phyloP scores from a whole-genome alignment of 2,797 vertebrate genomes.

The Eleutherodactylus coqui region DNA sequence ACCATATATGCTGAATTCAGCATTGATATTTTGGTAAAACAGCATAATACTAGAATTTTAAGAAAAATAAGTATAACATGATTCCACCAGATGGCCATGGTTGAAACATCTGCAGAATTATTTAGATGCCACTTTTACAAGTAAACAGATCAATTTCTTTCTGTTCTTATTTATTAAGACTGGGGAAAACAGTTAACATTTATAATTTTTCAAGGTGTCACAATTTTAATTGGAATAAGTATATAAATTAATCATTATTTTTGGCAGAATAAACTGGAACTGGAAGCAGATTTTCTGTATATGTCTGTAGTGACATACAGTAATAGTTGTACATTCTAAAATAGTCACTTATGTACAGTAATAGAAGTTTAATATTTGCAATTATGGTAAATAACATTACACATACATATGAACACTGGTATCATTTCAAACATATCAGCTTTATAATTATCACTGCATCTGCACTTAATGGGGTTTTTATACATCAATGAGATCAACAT shows the following conservation, averaged over 20 bases:
- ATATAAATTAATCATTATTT: slow-evolving; percentile 39
- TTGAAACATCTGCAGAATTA: slow-evolving; percentile 49
- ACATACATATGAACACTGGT: too few relatives aligned
- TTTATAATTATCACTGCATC: too few relatives aligned
- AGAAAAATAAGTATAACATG: not conserved
- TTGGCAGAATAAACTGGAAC: slow-evolving; percentile 7
- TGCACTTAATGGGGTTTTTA: too few relatives aligned
- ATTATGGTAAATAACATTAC: too few relatives aligned
- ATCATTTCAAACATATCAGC: too few relatives aligned
- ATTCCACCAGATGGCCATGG: slow-evolving; percentile 43
- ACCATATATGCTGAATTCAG: too few relatives aligned
- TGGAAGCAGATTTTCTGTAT: not conserved
- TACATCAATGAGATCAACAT: too few relatives aligned
- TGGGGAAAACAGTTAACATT: slow-evolving; percentile 19
- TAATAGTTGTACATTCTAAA: not conserved
- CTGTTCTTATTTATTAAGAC: slow-evolving; percentile 42
- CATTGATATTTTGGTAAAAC: not conserved
- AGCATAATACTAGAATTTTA: not conserved
- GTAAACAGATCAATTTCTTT: slow-evolving; percentile 56
- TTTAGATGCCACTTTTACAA: slow-evolving; percentile 40
- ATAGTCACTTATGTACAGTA: not conserved
- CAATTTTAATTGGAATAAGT: slow-evolving; percentile 31
- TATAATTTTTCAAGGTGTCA: slow-evolving; percentile 35
- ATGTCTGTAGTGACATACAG: not conserved
- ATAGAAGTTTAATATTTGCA: too few relatives aligned